Base-by-base conservation (phyloP, 2,797 vertebrate species). In the Falco peregrinus region DNA sequence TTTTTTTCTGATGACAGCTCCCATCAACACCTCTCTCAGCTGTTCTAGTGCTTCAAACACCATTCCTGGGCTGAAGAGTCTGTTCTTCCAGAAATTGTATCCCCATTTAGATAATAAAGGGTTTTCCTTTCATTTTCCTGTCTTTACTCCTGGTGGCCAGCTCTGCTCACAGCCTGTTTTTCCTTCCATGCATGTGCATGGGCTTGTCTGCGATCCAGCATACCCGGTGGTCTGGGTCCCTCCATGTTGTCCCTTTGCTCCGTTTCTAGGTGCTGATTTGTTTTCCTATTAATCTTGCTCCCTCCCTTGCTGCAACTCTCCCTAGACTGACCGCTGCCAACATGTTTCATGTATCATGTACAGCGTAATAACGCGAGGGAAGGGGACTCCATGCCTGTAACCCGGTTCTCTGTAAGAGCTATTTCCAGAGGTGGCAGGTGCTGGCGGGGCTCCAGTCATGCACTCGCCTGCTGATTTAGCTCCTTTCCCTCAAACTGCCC, bases 251-350 rank as follows among this genome's bases (percentile, higher is more conserved):
- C 88, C 80, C 0, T 95, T 95, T 87, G 74, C 83, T 95, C 64
- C 1, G 77, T 95, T 97, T 96, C 91, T 95, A 96, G 93, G 94
- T 94, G 85, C 96, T 90, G 96, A 94, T 92, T 95, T 97, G 91
- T 96, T 95, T 96, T 92, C 76, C 93, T 86, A 81, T 90, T 94
- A 91, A 95, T 95, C 94, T 92, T 50, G 0, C 53, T 93, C 76
- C 77, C 79, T 89, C 67, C 67, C 67, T 93, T 61, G 82, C 93
- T 86, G 39, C 86, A 76, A 10, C 73, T 93, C 94, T 91, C 91
- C 83, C 65, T 48, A 59, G 85, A 69, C 87, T 48, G 73, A 48
- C 79, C 1, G 15, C 87, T 95, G 95, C 96, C 95, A 95, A 54
- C 59, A 56, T 54, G 74, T 81, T 93, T 93, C 73, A 20, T 45